Percentiles rank a stretch among this genome's conserved stretches.
Evolutionary conservation across 1,140 invertebrate species (phyloP).

Genomic region (Drosophila albomicans): DNA sequence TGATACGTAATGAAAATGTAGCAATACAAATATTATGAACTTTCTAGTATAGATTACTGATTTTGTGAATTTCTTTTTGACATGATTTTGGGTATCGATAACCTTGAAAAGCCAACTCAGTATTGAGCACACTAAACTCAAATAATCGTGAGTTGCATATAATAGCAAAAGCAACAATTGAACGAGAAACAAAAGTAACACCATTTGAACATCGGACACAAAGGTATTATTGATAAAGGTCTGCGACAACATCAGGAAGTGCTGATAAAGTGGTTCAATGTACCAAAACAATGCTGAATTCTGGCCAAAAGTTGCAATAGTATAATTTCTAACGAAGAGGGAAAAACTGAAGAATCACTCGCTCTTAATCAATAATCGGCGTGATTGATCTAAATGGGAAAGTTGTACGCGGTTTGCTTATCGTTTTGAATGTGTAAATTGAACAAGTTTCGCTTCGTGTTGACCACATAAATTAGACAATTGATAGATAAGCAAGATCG

Average conservation of each 20-base stretch:
- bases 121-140: slow-evolving; percentile 16
- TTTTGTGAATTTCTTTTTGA: background rate
- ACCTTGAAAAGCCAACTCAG: slow-evolving; percentile 2
- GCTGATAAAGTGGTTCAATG: slow-evolving; percentile 37
- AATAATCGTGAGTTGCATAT: slow-evolving; percentile 43
- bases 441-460: slow-evolving; percentile 53
- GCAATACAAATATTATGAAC: background rate
- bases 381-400: slow-evolving; percentile 54
- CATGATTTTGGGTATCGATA: background rate
- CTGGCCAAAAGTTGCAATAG: background rate
- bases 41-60: background rate
- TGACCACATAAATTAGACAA: slow-evolving; percentile 66
- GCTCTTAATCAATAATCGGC: slow-evolving; percentile 42
- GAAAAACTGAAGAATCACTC: slow-evolving; percentile 32
- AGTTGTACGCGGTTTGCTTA: slow-evolving; percentile 39
- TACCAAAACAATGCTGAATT: background rate
- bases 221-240: slow-evolving; percentile 12
- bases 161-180: background rate
- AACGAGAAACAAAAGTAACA: slow-evolving; percentile 7
- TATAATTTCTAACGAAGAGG: background rate
- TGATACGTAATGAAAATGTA: too few species aligned
- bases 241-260: slow-evolving; percentile 9
- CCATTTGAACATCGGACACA: slow-evolving; percentile 1
- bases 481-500: slow-evolving; percentile 45
- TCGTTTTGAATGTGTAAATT: slow-evolving; percentile 60